phyloP scores from a whole-genome alignment of 2,888 invertebrate genomes.

The Papilio gigon region DNA sequence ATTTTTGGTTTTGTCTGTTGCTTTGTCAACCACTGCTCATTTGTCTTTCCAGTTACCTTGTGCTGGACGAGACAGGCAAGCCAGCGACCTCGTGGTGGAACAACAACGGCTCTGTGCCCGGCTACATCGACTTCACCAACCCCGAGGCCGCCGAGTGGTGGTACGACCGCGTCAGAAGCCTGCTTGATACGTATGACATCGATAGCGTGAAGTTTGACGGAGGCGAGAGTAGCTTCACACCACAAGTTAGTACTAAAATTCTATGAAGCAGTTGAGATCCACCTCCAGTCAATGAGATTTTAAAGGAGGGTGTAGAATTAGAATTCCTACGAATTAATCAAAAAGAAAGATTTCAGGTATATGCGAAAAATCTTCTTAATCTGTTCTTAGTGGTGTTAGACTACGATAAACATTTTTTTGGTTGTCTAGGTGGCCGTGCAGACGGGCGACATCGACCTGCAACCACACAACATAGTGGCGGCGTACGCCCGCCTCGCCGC shows the following conservation, averaged over 20 bases:
- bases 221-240: slow-evolving; percentile 87
- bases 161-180: slow-evolving; percentile 70
- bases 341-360: no score
- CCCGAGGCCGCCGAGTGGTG: slow-evolving; percentile 85
- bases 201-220: slow-evolving; percentile 92
- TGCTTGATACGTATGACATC: slow-evolving; percentile 84
- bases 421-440: slow-evolving; percentile 67
- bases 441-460: slow-evolving; percentile 67
- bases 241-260: slow-evolving; percentile 68
- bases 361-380: no score
- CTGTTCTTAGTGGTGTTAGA: no score
- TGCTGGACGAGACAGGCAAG: slow-evolving; percentile 71
- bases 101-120: slow-evolving; percentile 73
- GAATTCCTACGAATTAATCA: no score
- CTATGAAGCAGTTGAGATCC: background rate
- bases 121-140: slow-evolving; percentile 89
- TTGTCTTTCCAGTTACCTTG: slow-evolving; percentile 68
- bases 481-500: slow-evolving; percentile 82
- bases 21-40: background rate
- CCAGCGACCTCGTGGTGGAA: slow-evolving; percentile 81
- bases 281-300: no score
- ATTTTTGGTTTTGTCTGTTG: background rate
- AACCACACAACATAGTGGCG: slow-evolving; percentile 82
- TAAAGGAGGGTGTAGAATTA: no score
- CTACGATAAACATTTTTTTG: no score